These are phyloP conservation scores for Oncorhynchus tshawytscha DNA, from an alignment of 2,113 vertebrate species.

Conservation along the genomic window DNA sequence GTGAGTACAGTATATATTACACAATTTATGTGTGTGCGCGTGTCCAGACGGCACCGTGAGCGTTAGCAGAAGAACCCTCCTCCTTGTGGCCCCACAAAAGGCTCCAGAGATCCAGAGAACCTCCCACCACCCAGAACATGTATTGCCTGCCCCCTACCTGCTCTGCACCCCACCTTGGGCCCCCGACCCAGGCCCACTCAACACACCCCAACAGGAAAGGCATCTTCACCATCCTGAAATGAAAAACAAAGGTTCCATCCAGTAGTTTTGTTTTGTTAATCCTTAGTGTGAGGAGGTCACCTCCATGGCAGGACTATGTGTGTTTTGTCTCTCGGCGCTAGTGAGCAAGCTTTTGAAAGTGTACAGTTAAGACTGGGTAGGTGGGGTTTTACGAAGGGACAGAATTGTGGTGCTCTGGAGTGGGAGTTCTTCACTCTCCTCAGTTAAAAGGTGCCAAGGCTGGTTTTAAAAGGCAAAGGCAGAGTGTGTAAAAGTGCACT, in stretches of 20 bases:
- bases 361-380: slow-evolving; percentile 26
- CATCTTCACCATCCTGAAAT: slow-evolving; percentile 32
- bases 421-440: slow-evolving; percentile 12
- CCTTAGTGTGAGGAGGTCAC: slow-evolving; percentile 35
- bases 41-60: neutral
- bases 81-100: neutral
- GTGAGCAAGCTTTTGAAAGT: slow-evolving; percentile 6
- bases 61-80: neutral
- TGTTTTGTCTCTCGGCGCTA: neutral
- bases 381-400: slow-evolving; percentile 9
- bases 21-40: neutral
- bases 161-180: slow-evolving; percentile 3
- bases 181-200: neutral
- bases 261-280: slow-evolving; percentile 56
- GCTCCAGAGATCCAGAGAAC: slow-evolving; percentile 17
- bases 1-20: neutral
- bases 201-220: slow-evolving; percentile 38
- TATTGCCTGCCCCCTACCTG: neutral
- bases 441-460: slow-evolving; percentile 20
- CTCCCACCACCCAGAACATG: slow-evolving; percentile 3
- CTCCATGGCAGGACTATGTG: slow-evolving; percentile 21
- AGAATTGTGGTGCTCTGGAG: slow-evolving; percentile 11
- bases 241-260: slow-evolving; percentile 55
- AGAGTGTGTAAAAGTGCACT: slow-evolving; percentile 32
- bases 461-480: slow-evolving; percentile 33